Conservation (phyloP, 2,888 invertebrate species). For the Quadroppia sp. region DNA sequence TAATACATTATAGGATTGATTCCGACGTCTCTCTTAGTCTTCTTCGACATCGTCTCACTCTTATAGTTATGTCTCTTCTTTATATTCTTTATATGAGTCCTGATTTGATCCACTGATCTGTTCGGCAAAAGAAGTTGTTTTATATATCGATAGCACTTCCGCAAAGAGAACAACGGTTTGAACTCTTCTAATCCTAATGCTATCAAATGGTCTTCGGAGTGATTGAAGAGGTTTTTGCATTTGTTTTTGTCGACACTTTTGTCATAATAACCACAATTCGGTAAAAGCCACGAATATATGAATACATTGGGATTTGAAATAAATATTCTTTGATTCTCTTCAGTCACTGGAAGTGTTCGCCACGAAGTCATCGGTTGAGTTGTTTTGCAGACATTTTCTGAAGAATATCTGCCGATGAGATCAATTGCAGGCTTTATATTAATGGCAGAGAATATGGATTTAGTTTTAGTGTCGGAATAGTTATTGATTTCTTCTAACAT, state of each 20-base stretch:
- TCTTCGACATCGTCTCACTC: background rate
- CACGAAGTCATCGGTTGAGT: constrained; percentile 20
- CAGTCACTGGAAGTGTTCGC: constrained; percentile 37
- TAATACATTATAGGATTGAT: constrained; percentile 6
- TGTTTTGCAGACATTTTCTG: background rate
- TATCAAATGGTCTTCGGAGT: constrained; percentile 41
- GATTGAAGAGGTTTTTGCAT: constrained; percentile 31
- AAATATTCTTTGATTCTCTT: constrained; percentile 9
- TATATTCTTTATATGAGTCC: constrained; percentile 39
- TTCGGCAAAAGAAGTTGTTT: constrained; percentile 31
- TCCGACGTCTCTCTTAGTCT: no score
- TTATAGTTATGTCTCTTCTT: background rate
- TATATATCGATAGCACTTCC: constrained; percentile 27
- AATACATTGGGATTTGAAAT: constrained; percentile 38
- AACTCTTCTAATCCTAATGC: constrained; percentile 40
- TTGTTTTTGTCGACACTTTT: background rate
- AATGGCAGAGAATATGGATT: background rate
- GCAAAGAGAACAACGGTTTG: background rate
- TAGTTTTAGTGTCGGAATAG: background rate
- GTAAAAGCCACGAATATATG: constrained; percentile 35
- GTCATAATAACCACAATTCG: constrained; percentile 26
- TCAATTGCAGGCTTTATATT: background rate
- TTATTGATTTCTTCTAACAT: constrained; percentile 28
- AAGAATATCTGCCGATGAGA: background rate
- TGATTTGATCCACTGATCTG: constrained; percentile 30